Conservation (phyloP, 2,888 invertebrate species). For the Anoplius nigerrimus region DNA sequence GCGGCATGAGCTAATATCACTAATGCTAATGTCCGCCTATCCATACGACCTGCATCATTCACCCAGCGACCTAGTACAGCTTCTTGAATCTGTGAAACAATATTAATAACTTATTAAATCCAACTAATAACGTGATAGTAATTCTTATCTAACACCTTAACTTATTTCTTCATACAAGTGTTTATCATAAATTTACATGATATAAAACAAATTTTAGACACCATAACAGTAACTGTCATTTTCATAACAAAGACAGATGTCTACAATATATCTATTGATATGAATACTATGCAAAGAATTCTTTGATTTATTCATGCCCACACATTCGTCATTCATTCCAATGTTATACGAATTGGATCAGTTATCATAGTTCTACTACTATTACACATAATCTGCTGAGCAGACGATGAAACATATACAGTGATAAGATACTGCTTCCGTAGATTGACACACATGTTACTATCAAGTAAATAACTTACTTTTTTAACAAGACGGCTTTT, state of each 20-base stretch:
- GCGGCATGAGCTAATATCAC: constrained; percentile 98
- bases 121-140: no score
- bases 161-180: constrained; percentile 9
- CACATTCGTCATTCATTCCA: not conserved
- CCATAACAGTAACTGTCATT: no score
- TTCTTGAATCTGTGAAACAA: constrained; percentile 89
- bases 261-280: no score
- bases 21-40: constrained; percentile 94
- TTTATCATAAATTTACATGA: not conserved
- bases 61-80: constrained; percentile 97
- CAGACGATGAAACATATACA: not conserved
- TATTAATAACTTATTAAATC: no score
- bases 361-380: not conserved
- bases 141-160: not conserved
- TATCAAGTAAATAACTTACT: constrained; percentile 76
- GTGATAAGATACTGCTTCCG: constrained; percentile 43
- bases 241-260: no score
- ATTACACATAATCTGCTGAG: not conserved
- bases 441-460: not conserved
- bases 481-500: constrained; percentile 98
- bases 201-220: not conserved
- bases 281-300: no score
- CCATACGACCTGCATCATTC: constrained; percentile 98
- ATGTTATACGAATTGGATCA: not conserved
- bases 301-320: not conserved